Base-by-base conservation (phyloP, 2,113 vertebrate genomes). In the Seriola quinqueradiata region DNA sequence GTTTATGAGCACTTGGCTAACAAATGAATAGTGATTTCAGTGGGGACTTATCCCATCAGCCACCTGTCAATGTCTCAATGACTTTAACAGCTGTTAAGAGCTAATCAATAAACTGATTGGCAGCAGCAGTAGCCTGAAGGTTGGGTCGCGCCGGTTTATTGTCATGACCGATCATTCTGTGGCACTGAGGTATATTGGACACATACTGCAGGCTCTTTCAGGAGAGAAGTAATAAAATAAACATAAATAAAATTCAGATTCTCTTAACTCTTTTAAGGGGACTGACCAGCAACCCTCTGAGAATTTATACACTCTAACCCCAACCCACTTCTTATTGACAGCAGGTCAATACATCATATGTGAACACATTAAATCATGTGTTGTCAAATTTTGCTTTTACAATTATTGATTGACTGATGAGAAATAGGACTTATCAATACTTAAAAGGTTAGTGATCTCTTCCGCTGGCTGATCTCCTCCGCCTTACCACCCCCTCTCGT, bases 61-160 rank as follows among this genome's bases (percentile, higher is more conserved):
- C 57, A 64, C 82, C 82, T 83, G 80, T 79, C 83, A 77, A 89
- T 66, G 69, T 84, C 57, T 80, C 82, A 86, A 54, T 84, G 78
- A 80, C 80, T 71, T 80, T 46, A 88, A 80, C 70, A 67, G 78
- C 82, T 57, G 69, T 75, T 89, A 82, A 86, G 68, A 63, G 76
- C 66, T 19, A 50, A 91, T 93, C 91, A 85, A 91, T 92, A 89
- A 70, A 81, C 28, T 25, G 81, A 89, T 83, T 66, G 76, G 78
- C 25, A 61, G 75, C 25, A 67, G 46, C 55, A 10, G 34, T 36
- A 9, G 75, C 80, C 82, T 63, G 54, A 77, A 77, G 81, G 75
- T 85, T 71, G 55, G 71, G 82, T 79, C 79, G 70, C 11, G 12
- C 70, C 13, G 8, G 25, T 71, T 91, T 81, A 79, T 87, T 90